phyloP scores from a whole-genome alignment of 2,797 vertebrate genomes.

The Myotis daubentonii region DNA sequence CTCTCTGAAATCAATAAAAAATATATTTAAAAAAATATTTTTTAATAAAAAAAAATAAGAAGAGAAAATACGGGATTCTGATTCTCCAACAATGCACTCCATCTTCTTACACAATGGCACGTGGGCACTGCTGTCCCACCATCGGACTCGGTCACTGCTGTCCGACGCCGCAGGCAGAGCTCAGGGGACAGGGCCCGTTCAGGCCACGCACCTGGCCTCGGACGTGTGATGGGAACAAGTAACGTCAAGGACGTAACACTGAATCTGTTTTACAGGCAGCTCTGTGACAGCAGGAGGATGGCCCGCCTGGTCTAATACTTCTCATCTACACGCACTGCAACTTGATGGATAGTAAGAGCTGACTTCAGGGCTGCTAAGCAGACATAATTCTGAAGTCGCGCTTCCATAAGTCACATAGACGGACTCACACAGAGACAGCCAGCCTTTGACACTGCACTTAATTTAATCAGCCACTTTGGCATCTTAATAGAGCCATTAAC shows the following conservation, averaged over 20 bases:
- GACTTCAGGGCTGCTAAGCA: constrained; percentile 49
- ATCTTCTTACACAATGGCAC: not conserved
- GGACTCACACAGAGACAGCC: constrained; percentile 67
- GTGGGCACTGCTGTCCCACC: accelerated
- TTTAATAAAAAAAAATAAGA: too few relatives aligned
- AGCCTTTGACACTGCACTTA: constrained; percentile 71
- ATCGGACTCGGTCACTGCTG: not conserved
- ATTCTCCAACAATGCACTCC: not conserved
- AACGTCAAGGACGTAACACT: not conserved
- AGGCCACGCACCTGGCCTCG: not conserved
- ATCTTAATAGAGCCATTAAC: constrained; percentile 69
- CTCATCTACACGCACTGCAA: not conserved
- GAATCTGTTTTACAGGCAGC: not conserved
- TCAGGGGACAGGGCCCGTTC: not conserved
- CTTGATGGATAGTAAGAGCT: constrained; percentile 42
- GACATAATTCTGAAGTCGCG: constrained; percentile 21
- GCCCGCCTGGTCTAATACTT: not conserved
- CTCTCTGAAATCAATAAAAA: too few relatives aligned
- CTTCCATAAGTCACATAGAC: constrained; percentile 31
- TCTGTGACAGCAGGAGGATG: not conserved
- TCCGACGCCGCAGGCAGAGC: too few relatives aligned
- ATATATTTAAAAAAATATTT: too few relatives aligned
- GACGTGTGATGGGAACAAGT: accelerated
- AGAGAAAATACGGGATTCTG: not conserved
- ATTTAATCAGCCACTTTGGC: constrained; percentile 73